A percentile compares a stretch with the other conserved stretches of the same genome.
These are phyloP conservation scores for Microcebus ravelobensis DNA, from an alignment of 2,113 vertebrate species.

Conservation along the genomic window DNA sequence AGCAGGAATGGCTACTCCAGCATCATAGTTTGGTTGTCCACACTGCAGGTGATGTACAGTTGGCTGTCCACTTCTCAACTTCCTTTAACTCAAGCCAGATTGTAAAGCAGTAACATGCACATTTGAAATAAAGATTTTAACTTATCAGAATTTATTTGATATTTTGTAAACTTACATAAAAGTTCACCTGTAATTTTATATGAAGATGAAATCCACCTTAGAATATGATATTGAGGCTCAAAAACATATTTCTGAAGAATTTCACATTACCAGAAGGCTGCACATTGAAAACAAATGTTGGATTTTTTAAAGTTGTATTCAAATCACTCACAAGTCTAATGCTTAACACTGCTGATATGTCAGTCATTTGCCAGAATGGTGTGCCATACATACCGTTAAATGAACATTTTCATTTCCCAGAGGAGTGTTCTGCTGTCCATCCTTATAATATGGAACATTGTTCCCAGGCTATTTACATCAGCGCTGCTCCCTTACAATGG, in stretches of 20 bases:
- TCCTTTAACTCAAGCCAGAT: not conserved
- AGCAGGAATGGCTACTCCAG: not conserved
- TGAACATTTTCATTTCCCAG: constrained; percentile 73
- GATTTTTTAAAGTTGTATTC: constrained; percentile 20
- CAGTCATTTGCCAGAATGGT: constrained; percentile 47
- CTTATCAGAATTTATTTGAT: not conserved
- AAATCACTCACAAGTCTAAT: constrained; percentile 63
- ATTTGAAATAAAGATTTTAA: not conserved
- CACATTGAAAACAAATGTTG: constrained; percentile 34
- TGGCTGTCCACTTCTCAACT: not conserved
- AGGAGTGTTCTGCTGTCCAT: constrained; percentile 64
- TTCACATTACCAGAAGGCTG: not conserved
- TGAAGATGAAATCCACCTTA: not conserved
- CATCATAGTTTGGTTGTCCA: not conserved
- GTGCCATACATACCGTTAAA: constrained; percentile 60
- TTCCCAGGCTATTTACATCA: constrained; percentile 67
- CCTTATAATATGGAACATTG: constrained; percentile 64
- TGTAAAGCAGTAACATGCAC: not conserved
- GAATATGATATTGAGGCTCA: not conserved
- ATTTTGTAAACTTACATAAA: not conserved
- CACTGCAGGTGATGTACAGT: not conserved
- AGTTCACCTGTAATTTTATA: not conserved
- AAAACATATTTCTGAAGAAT: not conserved
- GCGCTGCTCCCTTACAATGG: constrained; percentile 38
- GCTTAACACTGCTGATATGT: constrained; percentile 48